phyloP scores from a whole-genome alignment of 2,888 invertebrate species.

The Hoplodrina ambigua region DNA sequence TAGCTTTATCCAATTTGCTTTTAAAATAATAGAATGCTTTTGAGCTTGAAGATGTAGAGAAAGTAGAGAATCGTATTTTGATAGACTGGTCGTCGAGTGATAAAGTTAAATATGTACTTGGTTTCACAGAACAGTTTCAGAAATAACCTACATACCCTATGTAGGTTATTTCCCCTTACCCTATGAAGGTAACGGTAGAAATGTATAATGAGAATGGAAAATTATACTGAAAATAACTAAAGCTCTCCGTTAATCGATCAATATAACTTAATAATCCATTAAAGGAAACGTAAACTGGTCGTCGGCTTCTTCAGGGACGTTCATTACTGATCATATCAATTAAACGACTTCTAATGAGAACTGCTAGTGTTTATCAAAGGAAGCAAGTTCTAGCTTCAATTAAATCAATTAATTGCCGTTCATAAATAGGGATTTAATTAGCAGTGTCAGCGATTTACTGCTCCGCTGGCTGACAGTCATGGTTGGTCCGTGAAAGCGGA shows the following conservation, averaged over 20 bases:
- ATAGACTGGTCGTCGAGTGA: background rate
- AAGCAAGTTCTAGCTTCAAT: conserved; percentile 25
- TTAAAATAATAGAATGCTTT: no score
- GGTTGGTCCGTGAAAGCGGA: conserved; percentile 56
- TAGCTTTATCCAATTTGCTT: no score
- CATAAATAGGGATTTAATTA: conserved; percentile 55
- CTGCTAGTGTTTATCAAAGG: conserved; percentile 18
- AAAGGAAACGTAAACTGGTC: conserved; percentile 12
- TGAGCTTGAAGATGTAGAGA: background rate
- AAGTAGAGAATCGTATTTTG: background rate
- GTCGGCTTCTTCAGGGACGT: conserved; percentile 10
- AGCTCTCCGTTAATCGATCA: conserved; percentile 4
- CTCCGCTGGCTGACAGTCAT: conserved; percentile 61
- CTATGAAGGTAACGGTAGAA: background rate
- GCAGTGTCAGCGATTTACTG: conserved; percentile 63
- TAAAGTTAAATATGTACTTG: background rate
- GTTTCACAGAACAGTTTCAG: background rate
- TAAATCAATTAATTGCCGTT: conserved; percentile 49
- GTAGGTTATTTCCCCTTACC: no score
- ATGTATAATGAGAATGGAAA: background rate
- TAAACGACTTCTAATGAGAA: conserved; percentile 26
- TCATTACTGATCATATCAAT: conserved; percentile 21
- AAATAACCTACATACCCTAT: background rate
- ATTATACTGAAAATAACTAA: background rate
- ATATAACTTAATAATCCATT: background rate